These are phyloP conservation scores for Heliangelus exortis DNA, from an alignment of 2,797 vertebrate genomes.

Conservation along the genomic window DNA sequence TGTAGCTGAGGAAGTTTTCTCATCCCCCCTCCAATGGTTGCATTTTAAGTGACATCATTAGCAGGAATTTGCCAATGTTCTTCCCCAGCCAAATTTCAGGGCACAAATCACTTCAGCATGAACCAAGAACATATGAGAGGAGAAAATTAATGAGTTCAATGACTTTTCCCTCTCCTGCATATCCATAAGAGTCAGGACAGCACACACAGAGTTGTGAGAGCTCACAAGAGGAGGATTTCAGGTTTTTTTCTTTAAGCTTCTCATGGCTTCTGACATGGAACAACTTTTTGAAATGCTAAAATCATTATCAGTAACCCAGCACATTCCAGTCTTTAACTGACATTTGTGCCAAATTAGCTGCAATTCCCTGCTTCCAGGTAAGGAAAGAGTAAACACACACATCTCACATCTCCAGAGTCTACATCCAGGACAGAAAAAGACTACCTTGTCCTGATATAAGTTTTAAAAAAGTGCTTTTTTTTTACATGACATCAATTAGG, in stretches of 20 bases:
- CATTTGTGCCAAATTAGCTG: neutral
- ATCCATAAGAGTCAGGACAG: neutral
- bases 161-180: neutral
- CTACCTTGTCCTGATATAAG: neutral
- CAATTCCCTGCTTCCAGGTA: neutral
- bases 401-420: neutral
- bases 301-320: neutral
- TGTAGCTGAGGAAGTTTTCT: neutral
- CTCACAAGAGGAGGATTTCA: neutral
- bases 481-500: neutral
- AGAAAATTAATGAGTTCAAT: neutral
- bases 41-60: slow-evolving; percentile 5
- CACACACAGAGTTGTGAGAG: neutral
- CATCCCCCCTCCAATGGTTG: neutral
- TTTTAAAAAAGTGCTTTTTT: neutral
- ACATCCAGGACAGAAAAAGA: neutral
- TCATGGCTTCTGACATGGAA: neutral
- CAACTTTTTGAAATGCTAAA: neutral
- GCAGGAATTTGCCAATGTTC: neutral
- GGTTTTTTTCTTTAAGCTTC: neutral
- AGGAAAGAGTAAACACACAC: neutral
- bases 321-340: neutral
- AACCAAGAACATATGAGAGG: slow-evolving; percentile 26
- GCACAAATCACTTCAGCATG: neutral
- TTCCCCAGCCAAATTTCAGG: neutral